These are phyloP conservation scores for Nothobranchius kuhntae DNA, from an alignment of 2,113 vertebrate species.

Conservation along the genomic window DNA sequence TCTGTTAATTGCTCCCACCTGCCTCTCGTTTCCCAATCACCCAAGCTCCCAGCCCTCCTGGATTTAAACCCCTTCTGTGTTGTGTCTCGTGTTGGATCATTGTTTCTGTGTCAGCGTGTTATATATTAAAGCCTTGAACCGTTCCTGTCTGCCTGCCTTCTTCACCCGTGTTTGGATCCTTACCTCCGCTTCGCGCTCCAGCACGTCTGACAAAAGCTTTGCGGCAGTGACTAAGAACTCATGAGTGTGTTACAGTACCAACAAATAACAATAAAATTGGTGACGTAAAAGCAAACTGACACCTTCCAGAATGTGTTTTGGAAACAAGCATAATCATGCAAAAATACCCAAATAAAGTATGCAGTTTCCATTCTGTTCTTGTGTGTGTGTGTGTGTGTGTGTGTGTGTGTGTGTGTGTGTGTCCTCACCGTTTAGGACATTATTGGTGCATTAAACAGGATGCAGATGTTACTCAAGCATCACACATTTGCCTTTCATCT, in stretches of 20 bases:
- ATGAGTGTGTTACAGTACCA: constrained; percentile 6
- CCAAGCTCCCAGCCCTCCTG: too few species aligned
- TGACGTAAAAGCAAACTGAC: constrained; percentile 20
- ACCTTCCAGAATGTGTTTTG: constrained; percentile 21
- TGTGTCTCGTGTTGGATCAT: too few species aligned
- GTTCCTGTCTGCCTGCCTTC: too few species aligned
- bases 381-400: not conserved
- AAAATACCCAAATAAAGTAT: constrained; percentile 29
- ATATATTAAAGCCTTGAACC: too few species aligned
- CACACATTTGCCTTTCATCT: constrained; percentile 59
- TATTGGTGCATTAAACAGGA: constrained; percentile 62
- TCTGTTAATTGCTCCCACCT: too few species aligned
- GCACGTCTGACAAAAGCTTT: too few species aligned
- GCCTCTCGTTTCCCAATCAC: too few species aligned
- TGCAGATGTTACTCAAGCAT: constrained; percentile 65
- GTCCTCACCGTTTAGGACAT: constrained; percentile 19
- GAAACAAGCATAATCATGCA: constrained; percentile 8
- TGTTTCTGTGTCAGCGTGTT: too few species aligned
- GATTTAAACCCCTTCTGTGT: too few species aligned
- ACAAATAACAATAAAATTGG: constrained; percentile 35
- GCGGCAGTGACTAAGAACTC: too few species aligned
- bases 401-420: not conserved
- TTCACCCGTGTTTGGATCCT: too few species aligned
- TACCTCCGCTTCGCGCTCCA: too few species aligned
- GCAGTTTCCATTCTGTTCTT: constrained; percentile 3